These are phyloP conservation scores for Crossocerus cetratus DNA, from an alignment of 2,888 invertebrate genomes.

Conservation along the genomic window DNA sequence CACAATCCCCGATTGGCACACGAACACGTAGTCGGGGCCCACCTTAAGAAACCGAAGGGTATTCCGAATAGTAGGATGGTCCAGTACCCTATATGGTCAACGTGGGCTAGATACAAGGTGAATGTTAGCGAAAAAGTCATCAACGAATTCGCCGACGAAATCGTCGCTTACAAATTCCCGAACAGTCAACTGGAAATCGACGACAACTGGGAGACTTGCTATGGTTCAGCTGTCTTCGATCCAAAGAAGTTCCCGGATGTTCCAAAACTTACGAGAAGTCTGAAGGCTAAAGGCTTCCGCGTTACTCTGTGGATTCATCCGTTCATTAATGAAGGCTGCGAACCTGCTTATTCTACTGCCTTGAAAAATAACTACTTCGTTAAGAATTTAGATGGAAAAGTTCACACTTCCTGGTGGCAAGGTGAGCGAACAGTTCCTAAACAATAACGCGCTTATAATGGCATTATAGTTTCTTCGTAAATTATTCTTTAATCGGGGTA, in stretches of 20 bases:
- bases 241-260: conserved; percentile 84
- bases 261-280: conserved; percentile 79
- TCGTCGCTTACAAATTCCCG: conserved; percentile 82
- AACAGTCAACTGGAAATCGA: conserved; percentile 91
- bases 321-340: conserved; percentile 87
- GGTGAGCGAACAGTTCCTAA: conserved; percentile 72
- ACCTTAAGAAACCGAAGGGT: conserved; percentile 82
- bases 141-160: conserved; percentile 83
- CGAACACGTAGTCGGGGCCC: conserved; percentile 80
- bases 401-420: conserved; percentile 78
- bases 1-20: conserved; percentile 82
- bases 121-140: conserved; percentile 83
- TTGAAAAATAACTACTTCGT: conserved; percentile 80
- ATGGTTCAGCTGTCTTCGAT: conserved; percentile 88
- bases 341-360: conserved; percentile 81
- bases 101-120: conserved; percentile 87
- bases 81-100: conserved; percentile 91
- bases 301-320: conserved; percentile 92
- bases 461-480: no score
- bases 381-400: conserved; percentile 69
- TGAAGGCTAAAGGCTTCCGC: conserved; percentile 84
- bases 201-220: conserved; percentile 92
- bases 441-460: no score
- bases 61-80: conserved; percentile 85
- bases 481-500: no score